Percentiles rank a stretch among this genome's conserved stretches.
phyloP scores from a whole-genome alignment of 2,797 vertebrate species.

The Thamnophis elegans region DNA sequence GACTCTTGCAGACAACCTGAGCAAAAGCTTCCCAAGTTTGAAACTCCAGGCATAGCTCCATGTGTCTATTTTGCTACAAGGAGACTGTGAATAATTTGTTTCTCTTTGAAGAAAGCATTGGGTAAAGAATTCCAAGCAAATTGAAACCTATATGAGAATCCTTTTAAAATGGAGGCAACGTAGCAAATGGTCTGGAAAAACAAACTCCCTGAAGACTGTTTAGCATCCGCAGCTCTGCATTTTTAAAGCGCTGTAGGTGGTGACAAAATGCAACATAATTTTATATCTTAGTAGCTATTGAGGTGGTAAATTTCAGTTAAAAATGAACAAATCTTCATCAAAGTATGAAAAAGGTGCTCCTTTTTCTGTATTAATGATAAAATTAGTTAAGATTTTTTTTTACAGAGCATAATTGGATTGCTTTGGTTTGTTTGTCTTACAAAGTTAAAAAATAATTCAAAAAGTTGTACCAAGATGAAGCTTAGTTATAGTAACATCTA shows the following conservation, averaged over 20 bases:
- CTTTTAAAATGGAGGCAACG: conserved; percentile 9
- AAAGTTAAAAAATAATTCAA: not conserved
- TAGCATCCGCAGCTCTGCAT: conserved; percentile 37
- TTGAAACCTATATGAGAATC: not conserved
- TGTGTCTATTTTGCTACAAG: conserved; percentile 36
- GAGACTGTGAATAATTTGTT: conserved; percentile 48
- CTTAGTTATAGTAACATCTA: not conserved
- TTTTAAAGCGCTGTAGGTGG: conserved; percentile 14
- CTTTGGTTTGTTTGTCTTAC: not conserved
- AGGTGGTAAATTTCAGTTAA: conserved; percentile 20
- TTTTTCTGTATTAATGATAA: not conserved
- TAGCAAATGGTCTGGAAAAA: conserved; percentile 17
- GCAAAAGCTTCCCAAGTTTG: conserved; percentile 71
- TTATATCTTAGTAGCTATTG: conserved; percentile 20
- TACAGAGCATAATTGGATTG: not conserved
- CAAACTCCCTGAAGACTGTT: conserved; percentile 1
- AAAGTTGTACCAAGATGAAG: not conserved
- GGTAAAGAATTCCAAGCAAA: conserved; percentile 24
- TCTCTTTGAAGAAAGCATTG: conserved; percentile 27
- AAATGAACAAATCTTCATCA: not conserved
- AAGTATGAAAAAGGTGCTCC: not conserved
- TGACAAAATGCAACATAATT: not conserved
- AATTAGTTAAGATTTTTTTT: not conserved
- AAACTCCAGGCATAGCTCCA: conserved; percentile 55
- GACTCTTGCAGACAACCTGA: conserved; percentile 77